A percentile compares a stretch with the other conserved stretches of the same genome.
Conservation (phyloP, 2,113 vertebrate species). For the Micromys minutus region DNA sequence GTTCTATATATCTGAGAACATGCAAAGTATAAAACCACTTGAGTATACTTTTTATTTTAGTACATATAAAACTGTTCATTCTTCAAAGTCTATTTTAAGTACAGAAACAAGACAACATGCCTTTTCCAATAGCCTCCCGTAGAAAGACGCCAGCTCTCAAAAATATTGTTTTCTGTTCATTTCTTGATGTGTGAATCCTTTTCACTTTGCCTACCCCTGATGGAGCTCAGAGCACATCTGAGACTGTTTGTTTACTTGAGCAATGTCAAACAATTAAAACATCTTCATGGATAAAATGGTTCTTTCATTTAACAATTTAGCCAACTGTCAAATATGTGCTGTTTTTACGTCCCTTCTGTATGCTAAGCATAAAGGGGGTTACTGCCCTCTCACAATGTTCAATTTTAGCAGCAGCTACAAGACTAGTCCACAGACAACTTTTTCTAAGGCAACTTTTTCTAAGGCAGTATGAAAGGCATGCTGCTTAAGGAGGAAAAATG, state of each 20-base stretch:
- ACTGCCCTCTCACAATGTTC: slow-evolving; percentile 49
- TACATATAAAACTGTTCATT: background rate
- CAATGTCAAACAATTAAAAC: slow-evolving; percentile 65
- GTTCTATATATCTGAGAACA: background rate
- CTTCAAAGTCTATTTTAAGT: background rate
- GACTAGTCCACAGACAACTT: slow-evolving; percentile 28
- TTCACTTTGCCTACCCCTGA: slow-evolving; percentile 39
- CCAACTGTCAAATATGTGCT: slow-evolving; percentile 42
- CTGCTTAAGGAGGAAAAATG: background rate
- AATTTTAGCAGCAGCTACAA: slow-evolving; percentile 48
- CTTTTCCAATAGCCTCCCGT: background rate
- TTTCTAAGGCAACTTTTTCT: slow-evolving; percentile 42
- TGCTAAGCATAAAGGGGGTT: slow-evolving; percentile 12
- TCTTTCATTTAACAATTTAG: slow-evolving; percentile 62
- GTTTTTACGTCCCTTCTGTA: slow-evolving; percentile 61
- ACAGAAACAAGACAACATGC: background rate
- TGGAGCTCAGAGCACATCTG: slow-evolving; percentile 6
- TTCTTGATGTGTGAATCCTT: slow-evolving; percentile 34
- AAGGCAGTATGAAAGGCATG: background rate
- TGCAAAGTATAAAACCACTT: background rate
- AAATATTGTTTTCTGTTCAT: background rate
- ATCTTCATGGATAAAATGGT: slow-evolving; percentile 47
- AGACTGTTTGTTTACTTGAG: slow-evolving; percentile 64
- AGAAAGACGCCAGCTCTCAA: background rate
- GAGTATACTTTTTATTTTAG: background rate